Base-by-base conservation (phyloP, 2,113 vertebrate species). In the Tauraco erythrolophus region DNA sequence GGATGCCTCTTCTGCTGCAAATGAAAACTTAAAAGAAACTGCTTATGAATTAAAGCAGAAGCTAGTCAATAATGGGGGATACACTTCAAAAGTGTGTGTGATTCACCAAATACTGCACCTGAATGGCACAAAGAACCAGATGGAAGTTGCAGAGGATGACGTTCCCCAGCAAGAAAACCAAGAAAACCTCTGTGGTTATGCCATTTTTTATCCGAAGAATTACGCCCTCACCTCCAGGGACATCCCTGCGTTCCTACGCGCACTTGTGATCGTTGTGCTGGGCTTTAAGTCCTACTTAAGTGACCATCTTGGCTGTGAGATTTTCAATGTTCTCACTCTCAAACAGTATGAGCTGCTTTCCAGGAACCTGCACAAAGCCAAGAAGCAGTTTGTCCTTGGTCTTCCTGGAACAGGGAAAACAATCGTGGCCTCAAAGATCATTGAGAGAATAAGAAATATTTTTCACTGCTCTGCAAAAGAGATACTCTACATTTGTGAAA, bases 331-430 rank as follows among this genome's bases (percentile, higher is more conserved):
- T 48, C 71, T 74, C 37, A 77, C 65, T 57, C 16, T 19, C 16
- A 25, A 23, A 35, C 70, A 71, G 43, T 56, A 68, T 14, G 21
- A 86, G 41, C 53, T 83, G 56, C 78, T 90, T 6, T 48, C 37
- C 37, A 74, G 19, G 54, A 87, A 64, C 60, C 65, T 84, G 54
- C 14, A 17, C 35, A 56, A 84, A 50, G 22, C 18, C 61, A 75
- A 45, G 66, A 15, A 75, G 39, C 77, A n/a, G 53, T 93, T 84
- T 88, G 56, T 84, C 45, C 35, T 60, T 65, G 72, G 56, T 65
- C 56, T 84, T 80, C 83, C 83, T 75, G 78, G 66, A 69, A 87
- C 56, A 22, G 71, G 78, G 23, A 87, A 88, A 79, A 79, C 61
- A 48, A n/a, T 65, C 0, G 2, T 80, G 50, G 66, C n/a, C 79